A percentile compares a stretch with the other conserved stretches of the same genome.
phyloP scores from a whole-genome alignment of 2,797 vertebrate genomes.

The Lophotriccus pileatus region DNA sequence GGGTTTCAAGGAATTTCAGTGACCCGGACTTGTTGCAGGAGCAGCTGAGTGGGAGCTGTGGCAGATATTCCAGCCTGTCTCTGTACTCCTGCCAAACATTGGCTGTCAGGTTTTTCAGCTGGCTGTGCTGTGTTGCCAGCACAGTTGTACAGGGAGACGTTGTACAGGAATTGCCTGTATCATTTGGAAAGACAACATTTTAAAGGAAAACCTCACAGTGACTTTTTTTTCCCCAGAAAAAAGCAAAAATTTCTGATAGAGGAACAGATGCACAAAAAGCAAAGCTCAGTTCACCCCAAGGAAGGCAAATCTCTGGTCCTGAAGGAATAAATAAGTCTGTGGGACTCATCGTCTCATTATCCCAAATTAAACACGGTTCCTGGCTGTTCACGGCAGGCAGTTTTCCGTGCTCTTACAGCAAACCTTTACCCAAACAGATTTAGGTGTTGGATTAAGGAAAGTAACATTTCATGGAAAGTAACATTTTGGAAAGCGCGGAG shows the following conservation, averaged over 20 bases:
- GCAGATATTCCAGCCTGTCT: neutral
- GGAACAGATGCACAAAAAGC: neutral
- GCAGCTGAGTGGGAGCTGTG: neutral
- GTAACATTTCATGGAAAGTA: neutral
- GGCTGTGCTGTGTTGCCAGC: neutral
- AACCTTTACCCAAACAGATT: neutral
- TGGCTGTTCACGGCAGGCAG: neutral
- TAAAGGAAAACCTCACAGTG: neutral
- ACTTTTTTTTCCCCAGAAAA: neutral
- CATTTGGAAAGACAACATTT: neutral
- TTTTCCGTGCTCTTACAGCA: neutral
- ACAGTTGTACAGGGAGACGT: neutral
- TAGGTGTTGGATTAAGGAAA: neutral
- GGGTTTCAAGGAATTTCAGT: neutral
- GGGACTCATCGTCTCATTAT: neutral
- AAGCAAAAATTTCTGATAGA: neutral
- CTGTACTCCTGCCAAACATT: neutral
- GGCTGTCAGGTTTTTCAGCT: neutral
- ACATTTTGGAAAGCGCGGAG: neutral
- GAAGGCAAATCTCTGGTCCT: neutral
- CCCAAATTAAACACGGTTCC: neutral
- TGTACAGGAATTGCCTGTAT: neutral
- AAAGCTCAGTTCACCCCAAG: rapidly evolving
- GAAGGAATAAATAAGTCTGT: neutral
- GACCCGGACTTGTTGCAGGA: neutral